Conservation (phyloP, 2,113 vertebrate genomes). For the Hypanus sabinus region DNA sequence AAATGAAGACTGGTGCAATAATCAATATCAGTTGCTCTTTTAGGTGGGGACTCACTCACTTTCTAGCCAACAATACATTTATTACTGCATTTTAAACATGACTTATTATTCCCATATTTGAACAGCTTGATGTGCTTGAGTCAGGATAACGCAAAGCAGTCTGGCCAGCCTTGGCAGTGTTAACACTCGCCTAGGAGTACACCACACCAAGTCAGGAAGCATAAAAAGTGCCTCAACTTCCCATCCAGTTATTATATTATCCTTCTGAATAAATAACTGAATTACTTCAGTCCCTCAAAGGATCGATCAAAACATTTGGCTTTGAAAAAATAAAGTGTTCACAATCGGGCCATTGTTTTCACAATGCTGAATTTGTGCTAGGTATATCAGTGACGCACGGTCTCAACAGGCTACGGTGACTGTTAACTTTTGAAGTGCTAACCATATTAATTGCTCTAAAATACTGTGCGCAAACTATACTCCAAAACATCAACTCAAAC, state of each 20-base stretch:
- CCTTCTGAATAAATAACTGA: background rate
- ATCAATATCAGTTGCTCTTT: background rate
- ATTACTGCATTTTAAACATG: background rate
- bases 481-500: background rate
- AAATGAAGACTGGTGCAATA: background rate
- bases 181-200: background rate
- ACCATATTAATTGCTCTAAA: background rate
- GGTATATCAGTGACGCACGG: background rate
- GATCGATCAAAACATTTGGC: background rate
- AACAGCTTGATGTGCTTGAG: background rate
- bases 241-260: background rate
- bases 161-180: background rate
- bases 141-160: background rate
- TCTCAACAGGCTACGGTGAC: background rate
- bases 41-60: background rate
- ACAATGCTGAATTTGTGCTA: background rate
- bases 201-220: background rate
- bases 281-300: background rate
- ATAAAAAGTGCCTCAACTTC: background rate
- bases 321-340: background rate
- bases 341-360: background rate
- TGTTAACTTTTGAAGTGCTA: background rate
- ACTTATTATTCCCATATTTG: background rate
- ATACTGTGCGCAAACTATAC: background rate
- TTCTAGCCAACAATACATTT: background rate